Percentiles rank a stretch among this genome's conserved stretches.
These are phyloP conservation scores for Leptinotarsa tumamoca DNA, from an alignment of 2,888 invertebrate genomes.

Conservation along the genomic window DNA sequence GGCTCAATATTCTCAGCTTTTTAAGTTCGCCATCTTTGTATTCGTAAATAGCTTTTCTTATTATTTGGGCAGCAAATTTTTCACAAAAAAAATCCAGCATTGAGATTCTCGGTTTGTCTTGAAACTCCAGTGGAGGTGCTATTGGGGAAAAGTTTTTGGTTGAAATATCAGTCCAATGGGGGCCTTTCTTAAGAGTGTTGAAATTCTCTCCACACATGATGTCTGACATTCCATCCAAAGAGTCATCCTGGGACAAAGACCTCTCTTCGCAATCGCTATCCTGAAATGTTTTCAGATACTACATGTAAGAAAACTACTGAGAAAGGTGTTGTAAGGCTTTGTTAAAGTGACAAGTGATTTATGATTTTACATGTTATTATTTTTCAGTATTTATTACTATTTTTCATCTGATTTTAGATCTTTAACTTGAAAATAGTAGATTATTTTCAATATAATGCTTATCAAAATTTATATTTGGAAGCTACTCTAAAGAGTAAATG, in stretches of 20 bases:
- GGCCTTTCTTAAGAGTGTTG: slow-evolving; percentile 85
- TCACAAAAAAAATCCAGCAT: slow-evolving; percentile 66
- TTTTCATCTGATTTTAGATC: too few relatives aligned
- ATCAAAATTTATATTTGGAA: too few relatives aligned
- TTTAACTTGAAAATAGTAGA: too few relatives aligned
- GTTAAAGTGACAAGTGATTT: too few relatives aligned
- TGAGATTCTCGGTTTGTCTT: slow-evolving; percentile 70
- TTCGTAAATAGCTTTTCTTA: slow-evolving; percentile 68
- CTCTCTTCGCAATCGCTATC: slow-evolving; percentile 87
- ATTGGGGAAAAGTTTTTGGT: slow-evolving; percentile 75
- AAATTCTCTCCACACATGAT: slow-evolving; percentile 85
- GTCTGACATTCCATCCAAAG: slow-evolving; percentile 80
- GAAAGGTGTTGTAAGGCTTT: too few relatives aligned
- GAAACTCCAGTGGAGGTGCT: slow-evolving; percentile 88
- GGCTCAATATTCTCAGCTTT: slow-evolving; percentile 43
- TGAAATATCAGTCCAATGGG: slow-evolving; percentile 69
- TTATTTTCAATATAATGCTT: too few relatives aligned
- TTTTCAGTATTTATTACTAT: too few relatives aligned
- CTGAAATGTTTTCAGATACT: slow-evolving; percentile 66
- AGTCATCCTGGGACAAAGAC: slow-evolving; percentile 83
- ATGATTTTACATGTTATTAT: too few relatives aligned
- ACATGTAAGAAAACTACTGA: too few relatives aligned
- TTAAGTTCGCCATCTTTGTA: slow-evolving; percentile 60
- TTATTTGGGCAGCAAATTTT: slow-evolving; percentile 65
- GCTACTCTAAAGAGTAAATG: too few relatives aligned